phyloP scores from a whole-genome alignment of 2,797 vertebrate species.

The Tapera naevia region DNA sequence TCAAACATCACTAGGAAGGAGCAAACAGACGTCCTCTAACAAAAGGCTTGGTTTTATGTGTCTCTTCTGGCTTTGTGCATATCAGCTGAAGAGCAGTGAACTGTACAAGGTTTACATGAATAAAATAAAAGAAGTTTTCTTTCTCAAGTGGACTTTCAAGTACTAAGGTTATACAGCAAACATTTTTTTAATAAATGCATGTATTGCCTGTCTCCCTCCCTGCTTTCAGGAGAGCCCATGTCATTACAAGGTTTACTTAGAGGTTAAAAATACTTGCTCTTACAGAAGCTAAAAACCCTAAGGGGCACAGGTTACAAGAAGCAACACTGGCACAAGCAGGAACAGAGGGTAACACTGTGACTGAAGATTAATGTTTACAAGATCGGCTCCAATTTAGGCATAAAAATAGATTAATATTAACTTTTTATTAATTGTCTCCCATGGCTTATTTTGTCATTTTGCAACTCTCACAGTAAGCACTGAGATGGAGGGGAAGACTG shows the following conservation, averaged over 20 bases:
- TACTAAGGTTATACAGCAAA: background rate
- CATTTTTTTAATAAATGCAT: background rate
- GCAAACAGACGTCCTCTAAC: background rate
- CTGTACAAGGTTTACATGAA: background rate
- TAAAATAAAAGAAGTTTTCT: background rate
- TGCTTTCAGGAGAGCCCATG: background rate
- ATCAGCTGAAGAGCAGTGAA: background rate
- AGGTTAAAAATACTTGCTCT: background rate
- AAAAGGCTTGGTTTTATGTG: background rate
- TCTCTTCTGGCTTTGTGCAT: background rate
- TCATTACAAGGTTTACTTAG: background rate
- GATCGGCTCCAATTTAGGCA: background rate
- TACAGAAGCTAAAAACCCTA: background rate
- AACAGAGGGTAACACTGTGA: background rate
- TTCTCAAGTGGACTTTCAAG: background rate
- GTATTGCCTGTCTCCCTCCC: background rate
- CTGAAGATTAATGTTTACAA: background rate
- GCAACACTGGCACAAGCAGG: background rate
- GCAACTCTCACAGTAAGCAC: background rate
- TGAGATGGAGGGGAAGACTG: background rate
- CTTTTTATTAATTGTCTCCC: background rate
- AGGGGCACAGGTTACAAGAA: background rate
- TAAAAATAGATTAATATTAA: background rate
- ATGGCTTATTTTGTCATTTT: background rate
- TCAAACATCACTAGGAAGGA: background rate